These are phyloP conservation scores for Saccopteryx leptura DNA, from an alignment of 2,113 vertebrate species.

Conservation along the genomic window DNA sequence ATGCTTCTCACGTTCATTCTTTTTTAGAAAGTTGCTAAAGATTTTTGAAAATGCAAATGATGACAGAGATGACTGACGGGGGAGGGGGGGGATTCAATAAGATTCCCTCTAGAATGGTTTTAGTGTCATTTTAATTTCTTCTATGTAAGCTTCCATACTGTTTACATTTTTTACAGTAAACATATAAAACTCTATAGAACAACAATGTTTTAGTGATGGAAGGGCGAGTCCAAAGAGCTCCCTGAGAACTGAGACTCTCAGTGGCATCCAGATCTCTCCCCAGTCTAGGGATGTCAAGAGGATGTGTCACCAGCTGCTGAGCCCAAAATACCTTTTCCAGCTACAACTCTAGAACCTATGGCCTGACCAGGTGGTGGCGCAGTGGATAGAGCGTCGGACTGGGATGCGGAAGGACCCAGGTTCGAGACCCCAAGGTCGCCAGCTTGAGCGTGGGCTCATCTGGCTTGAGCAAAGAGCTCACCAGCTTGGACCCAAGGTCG, in stretches of 20 bases:
- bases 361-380: too few species aligned
- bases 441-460: too few species aligned
- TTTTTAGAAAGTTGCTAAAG: constrained; percentile 20
- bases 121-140: neutral
- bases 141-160: neutral
- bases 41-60: constrained; percentile 33
- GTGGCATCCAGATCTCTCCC: neutral
- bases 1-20: neutral
- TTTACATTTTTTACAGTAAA: constrained; percentile 2
- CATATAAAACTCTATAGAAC: neutral
- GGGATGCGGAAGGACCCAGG: too few species aligned
- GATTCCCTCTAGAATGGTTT: neutral
- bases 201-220: constrained; percentile 5
- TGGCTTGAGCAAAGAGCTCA: too few species aligned
- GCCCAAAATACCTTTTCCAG: neutral
- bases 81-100: neutral
- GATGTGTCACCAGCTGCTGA: neutral
- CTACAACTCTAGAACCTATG: neutral
- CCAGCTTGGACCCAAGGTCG: too few species aligned
- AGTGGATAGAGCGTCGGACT: too few species aligned
- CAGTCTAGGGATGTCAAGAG: neutral
- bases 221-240: neutral
- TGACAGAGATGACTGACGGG: neutral
- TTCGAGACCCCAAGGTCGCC: too few species aligned
- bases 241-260: neutral